Conservation (phyloP, 2,888 invertebrate species). For the Plutella xylostella region DNA sequence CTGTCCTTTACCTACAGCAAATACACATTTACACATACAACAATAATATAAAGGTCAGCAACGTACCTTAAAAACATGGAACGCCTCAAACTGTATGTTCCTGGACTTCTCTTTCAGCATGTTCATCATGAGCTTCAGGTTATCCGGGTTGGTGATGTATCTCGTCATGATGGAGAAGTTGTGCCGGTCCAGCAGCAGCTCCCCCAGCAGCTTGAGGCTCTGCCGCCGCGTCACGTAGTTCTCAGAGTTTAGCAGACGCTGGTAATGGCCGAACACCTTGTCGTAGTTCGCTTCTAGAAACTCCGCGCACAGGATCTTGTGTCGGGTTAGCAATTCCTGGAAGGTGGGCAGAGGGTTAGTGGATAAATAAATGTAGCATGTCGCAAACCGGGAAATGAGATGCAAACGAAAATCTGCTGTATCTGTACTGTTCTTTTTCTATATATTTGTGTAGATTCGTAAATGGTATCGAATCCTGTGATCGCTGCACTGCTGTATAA, state of each 20-base stretch:
- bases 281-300: slow-evolving; percentile 99
- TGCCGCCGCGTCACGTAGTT: slow-evolving; percentile 99
- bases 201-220: slow-evolving; percentile 97
- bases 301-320: slow-evolving; percentile 96
- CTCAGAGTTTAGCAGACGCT: slow-evolving; percentile 96
- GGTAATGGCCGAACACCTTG: slow-evolving; percentile 97
- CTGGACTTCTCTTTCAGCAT: slow-evolving; percentile 99
- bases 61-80: slow-evolving; percentile 98
- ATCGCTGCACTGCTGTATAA: no score
- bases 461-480: no score
- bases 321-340: slow-evolving; percentile 92
- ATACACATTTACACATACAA: no score
- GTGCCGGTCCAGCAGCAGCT: slow-evolving; percentile 96
- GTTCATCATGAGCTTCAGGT: slow-evolving; percentile 99
- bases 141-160: slow-evolving; percentile 99
- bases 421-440: no score
- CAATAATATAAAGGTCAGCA: no score
- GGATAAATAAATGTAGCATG: no score
- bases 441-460: no score
- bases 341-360: slow-evolving; percentile 30
- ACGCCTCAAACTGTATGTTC: slow-evolving; percentile 99
- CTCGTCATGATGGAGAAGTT: slow-evolving; percentile 99
- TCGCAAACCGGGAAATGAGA: no score
- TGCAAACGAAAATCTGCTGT: no score
- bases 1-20: no score